Percentiles rank a stretch among this genome's conserved stretches.
These are phyloP conservation scores for human (Homo sapiens) DNA, from an alignment of 2,113 vertebrate species.

Conservation along the genomic window DNA sequence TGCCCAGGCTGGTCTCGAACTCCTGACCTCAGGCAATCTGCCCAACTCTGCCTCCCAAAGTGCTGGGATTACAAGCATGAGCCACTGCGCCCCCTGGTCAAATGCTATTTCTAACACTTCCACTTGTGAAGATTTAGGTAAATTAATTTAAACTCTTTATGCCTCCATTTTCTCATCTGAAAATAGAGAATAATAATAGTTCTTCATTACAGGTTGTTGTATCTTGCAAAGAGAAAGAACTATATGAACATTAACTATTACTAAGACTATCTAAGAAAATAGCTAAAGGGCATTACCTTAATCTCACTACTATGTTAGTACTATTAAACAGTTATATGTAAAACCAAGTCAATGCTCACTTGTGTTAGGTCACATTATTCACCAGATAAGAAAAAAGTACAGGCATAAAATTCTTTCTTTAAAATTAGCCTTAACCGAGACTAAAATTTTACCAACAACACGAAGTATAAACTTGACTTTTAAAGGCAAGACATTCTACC, in stretches of 20 bases:
- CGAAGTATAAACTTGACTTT: background rate
- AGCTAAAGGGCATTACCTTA: background rate
- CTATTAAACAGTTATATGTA: background rate
- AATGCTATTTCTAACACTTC: background rate
- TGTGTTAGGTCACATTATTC: background rate
- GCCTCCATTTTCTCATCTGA: background rate
- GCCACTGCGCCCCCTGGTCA: background rate
- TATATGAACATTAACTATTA: background rate
- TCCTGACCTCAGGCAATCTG: too few relatives aligned
- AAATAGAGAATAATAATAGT: background rate
- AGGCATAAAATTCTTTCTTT: background rate
- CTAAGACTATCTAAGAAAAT: conserved; percentile 3
- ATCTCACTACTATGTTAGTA: background rate
- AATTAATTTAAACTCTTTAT: background rate
- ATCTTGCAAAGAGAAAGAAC: background rate
- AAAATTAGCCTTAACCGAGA: background rate
- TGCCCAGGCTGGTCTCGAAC: too few relatives aligned
- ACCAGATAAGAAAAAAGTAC: background rate
- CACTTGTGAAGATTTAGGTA: background rate
- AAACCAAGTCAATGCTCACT: background rate
- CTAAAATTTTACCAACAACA: conserved; percentile 17
- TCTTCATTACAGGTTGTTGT: background rate
- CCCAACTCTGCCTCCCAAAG: too few relatives aligned
- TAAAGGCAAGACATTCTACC: conserved; percentile 22
- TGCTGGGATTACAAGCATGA: too few relatives aligned